A percentile compares a stretch with the other conserved stretches of the same genome.
These are phyloP conservation scores for Dicyrtoma fusca DNA, from an alignment of 2,888 invertebrate species.

Conservation along the genomic window DNA sequence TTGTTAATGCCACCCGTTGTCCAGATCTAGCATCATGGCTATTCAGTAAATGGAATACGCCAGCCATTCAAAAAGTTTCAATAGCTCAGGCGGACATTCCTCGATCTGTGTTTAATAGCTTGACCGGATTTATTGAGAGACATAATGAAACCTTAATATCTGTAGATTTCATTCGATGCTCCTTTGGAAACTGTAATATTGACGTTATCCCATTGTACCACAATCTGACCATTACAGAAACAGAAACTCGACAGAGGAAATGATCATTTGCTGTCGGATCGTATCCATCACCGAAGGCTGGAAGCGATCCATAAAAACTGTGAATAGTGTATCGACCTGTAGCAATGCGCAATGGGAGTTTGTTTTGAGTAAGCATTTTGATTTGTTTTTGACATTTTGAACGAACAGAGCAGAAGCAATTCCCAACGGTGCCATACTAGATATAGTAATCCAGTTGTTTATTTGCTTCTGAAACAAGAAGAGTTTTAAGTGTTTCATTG, in stretches of 20 bases:
- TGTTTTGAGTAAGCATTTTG: too few relatives aligned
- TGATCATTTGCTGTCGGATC: too few relatives aligned
- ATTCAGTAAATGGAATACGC: conserved; percentile 19
- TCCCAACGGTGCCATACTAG: too few relatives aligned
- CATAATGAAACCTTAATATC: conserved; percentile 10
- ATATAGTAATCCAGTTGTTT: too few relatives aligned
- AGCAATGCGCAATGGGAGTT: too few relatives aligned
- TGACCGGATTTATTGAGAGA: conserved; percentile 1
- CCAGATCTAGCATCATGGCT: neutral
- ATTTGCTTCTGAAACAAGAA: too few relatives aligned
- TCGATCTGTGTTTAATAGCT: neutral
- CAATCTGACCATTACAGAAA: conserved; percentile 10
- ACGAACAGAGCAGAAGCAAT: too few relatives aligned
- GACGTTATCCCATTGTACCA: neutral
- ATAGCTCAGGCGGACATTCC: conserved; percentile 20
- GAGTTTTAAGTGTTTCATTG: too few relatives aligned
- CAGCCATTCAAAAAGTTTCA: neutral
- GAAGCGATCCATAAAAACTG: too few relatives aligned
- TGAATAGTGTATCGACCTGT: too few relatives aligned
- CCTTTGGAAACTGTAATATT: conserved; percentile 9
- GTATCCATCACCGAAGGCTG: too few relatives aligned
- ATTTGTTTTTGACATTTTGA: too few relatives aligned
- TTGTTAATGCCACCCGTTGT: conserved; percentile 25
- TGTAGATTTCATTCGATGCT: conserved; percentile 2
- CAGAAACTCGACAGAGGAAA: neutral